A percentile compares a stretch with the other conserved stretches of the same genome.
These are phyloP conservation scores for Bergia sp. DNA, from an alignment of 92 coral and sea anemone species.

Conservation along the genomic window DNA sequence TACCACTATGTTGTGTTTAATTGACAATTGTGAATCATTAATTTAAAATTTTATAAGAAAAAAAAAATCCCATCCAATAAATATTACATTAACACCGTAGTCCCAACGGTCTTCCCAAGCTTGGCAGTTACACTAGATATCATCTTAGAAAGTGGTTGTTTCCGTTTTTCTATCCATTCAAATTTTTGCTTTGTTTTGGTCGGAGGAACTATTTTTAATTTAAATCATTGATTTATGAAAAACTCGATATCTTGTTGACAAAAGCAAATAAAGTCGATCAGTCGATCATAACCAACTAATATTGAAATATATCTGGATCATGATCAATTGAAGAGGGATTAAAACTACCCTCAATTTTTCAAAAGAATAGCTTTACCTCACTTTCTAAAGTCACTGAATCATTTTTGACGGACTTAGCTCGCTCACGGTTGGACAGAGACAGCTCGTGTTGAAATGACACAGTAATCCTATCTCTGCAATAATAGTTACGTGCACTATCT, in stretches of 20 bases:
- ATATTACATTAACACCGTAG: too few relatives aligned
- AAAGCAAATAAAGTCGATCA: background rate
- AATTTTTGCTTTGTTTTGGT: background rate
- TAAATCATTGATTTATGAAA: background rate
- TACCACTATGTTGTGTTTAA: too few relatives aligned
- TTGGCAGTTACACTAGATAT: too few relatives aligned
- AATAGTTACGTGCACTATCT: background rate
- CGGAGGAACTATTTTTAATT: background rate
- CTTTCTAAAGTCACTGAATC: background rate
- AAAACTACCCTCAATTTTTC: background rate
- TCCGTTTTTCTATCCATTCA: too few relatives aligned
- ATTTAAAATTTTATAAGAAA: too few relatives aligned
- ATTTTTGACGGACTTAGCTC: background rate
- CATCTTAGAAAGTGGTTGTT: too few relatives aligned
- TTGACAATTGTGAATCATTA: too few relatives aligned
- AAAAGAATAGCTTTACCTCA: background rate
- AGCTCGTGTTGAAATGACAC: slow-evolving; percentile 5
- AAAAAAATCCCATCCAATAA: too few relatives aligned
- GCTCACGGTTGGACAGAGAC: background rate
- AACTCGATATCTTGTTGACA: background rate
- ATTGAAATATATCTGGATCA: background rate
- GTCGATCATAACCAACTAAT: background rate
- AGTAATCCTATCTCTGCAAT: slow-evolving; percentile 20
- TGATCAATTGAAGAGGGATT: background rate
- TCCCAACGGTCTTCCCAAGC: too few relatives aligned